Evolutionary conservation across 2,888 invertebrate species (phyloP).

Genomic region (Frankliniella fusca): DNA sequence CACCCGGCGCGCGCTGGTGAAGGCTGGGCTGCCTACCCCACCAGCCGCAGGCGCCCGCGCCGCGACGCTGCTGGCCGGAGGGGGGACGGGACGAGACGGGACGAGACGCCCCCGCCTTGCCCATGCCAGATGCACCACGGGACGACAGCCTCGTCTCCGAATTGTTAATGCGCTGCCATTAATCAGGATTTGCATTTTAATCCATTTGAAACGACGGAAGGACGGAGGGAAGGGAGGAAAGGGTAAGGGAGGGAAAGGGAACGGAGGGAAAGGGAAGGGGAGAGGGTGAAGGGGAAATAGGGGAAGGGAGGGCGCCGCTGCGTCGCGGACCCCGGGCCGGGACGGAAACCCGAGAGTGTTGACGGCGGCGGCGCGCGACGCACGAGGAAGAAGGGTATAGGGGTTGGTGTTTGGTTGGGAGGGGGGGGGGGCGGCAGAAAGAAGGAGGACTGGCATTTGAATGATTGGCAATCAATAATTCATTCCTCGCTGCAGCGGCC

Average conservation of each 20-base stretch:
- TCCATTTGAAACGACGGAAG: conserved; percentile 6
- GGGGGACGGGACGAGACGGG: neutral
- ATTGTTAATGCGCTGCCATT: conserved; percentile 2
- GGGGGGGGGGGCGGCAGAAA: too few relatives aligned
- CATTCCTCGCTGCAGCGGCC: too few relatives aligned
- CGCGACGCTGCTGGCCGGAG: neutral
- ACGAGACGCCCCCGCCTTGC: neutral
- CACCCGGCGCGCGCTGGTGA: neutral
- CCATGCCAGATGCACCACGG: neutral
- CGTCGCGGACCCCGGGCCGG: neutral
- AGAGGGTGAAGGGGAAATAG: too few relatives aligned
- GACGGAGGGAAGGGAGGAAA: neutral
- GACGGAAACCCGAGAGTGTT: neutral
- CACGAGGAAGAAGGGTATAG: too few relatives aligned
- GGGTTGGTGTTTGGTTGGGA: too few relatives aligned
- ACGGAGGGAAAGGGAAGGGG: too few relatives aligned
- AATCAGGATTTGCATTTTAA: conserved; percentile 26
- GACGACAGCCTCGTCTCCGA: neutral
- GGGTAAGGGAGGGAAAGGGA: neutral
- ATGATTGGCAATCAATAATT: too few relatives aligned
- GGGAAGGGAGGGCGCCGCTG: neutral
- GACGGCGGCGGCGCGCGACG: neutral
- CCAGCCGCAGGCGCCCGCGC: neutral
- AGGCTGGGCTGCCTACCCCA: neutral
- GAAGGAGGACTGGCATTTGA: too few relatives aligned